Percentiles rank a stretch among this genome's conserved stretches.
phyloP scores from a whole-genome alignment of 2,797 vertebrate species.

The Platalea minor region DNA sequence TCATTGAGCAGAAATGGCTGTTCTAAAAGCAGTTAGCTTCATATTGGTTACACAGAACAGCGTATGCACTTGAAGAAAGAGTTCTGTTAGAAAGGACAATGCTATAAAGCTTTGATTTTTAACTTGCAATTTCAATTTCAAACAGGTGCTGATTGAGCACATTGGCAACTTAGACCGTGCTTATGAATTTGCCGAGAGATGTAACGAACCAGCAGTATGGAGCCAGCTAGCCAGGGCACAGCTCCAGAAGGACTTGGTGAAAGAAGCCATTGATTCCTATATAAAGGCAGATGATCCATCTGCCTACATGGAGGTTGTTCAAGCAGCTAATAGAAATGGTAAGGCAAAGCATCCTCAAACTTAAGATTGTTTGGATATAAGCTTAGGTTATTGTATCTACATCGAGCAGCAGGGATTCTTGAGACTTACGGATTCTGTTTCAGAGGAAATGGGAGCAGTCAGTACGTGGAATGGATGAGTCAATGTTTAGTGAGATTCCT shows the following conservation, averaged over 20 bases:
- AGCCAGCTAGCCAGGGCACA: conserved; percentile 88
- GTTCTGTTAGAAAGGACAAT: background rate
- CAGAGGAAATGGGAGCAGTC: background rate
- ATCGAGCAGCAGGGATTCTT: background rate
- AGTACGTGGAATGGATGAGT: background rate
- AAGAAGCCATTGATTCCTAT: conserved; percentile 90
- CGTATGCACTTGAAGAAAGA: background rate
- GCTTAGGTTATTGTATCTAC: background rate
- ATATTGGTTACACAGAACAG: background rate
- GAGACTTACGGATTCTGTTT: background rate
- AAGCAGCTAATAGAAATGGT: conserved; percentile 86
- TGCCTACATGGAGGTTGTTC: conserved; percentile 88
- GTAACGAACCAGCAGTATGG: conserved; percentile 87
- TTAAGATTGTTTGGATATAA: background rate
- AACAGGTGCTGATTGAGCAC: conserved; percentile 88
- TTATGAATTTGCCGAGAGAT: conserved; percentile 79
- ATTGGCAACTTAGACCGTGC: conserved; percentile 78
- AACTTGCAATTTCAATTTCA: background rate
- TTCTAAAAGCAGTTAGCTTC: background rate
- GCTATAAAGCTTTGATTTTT: background rate
- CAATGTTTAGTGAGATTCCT: background rate
- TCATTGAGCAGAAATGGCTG: background rate
- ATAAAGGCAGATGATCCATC: conserved; percentile 87
- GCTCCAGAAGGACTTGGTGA: conserved; percentile 88
- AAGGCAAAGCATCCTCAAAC: conserved; percentile 26